Evolutionary conservation across 2,113 vertebrate genomes (phyloP), one percentile per base, ranked within the genome.

Genomic region (Caranx ignobilis): DNA sequence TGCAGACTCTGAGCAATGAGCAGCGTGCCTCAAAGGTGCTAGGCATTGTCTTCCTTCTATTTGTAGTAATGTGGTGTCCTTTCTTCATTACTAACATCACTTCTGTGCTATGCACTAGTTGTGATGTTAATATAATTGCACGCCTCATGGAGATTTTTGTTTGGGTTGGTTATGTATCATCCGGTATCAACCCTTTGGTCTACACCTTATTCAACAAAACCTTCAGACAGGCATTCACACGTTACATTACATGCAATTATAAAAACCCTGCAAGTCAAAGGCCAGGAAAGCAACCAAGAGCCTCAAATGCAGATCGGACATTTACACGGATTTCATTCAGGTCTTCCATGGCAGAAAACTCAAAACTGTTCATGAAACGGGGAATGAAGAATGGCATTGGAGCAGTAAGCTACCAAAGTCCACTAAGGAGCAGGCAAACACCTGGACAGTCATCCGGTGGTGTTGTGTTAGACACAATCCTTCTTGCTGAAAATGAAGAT

Each of bases 161-260:
- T 60, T 99, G 98, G 98, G 96, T 99, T 83, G 98, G 98, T 13
- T 99, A 99, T 2, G 89, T 98, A 71, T 99, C 98, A 9, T 99
- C 98, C 0, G 98, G 98, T 6, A 97, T 99, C 73, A 99, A 99
- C 81, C 98, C 98, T 3, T 83, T 99, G 72, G 96, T 99, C 79
- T 99, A 99, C 48, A 99, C 98, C 0, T 96, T 99, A 35, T 99
- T 99, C 92, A 99, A 99, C 78, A 98, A 97, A 94, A 99, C 97
- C 0, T 99, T 99, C 94, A 95, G 98, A 67, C 90, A 97, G 72
- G 97, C 98, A 2, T 99, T 99, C 70, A 92, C 95, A 12, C 95
- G 97, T 71, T 99, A 97, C 37, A 98, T 99, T 62, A 99, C 95
- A 32, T 99, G 98, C 73, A 96, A 98, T 87, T 99, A 98, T 80